phyloP scores from a whole-genome alignment of 30 jellyfish, hydroid and myxozoan genomes.

The Euphysa ruthae region DNA sequence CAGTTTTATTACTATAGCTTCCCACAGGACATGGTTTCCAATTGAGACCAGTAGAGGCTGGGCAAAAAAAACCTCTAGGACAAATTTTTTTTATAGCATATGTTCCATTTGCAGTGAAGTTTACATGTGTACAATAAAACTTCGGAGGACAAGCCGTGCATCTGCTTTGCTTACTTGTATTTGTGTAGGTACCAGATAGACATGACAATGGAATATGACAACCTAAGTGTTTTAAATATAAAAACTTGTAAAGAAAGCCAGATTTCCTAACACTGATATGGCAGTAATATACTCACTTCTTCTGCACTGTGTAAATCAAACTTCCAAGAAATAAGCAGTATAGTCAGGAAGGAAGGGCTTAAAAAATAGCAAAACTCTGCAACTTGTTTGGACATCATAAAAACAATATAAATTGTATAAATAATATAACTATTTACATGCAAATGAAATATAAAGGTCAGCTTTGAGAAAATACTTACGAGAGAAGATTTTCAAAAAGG shows the following conservation, averaged over 20 bases:
- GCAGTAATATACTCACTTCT: too few species aligned
- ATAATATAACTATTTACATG: too few species aligned
- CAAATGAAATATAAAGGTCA: too few species aligned
- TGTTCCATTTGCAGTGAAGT: constrained; percentile 47
- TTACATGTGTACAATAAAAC: constrained; percentile 74
- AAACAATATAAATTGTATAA: too few species aligned
- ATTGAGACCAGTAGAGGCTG: constrained; percentile 67
- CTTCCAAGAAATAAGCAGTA: too few species aligned
- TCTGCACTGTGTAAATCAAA: too few species aligned
- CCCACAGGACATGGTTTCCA: constrained; percentile 97
- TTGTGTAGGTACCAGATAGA: constrained; percentile 76
- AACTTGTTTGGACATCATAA: too few species aligned
- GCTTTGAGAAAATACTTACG: too few species aligned
- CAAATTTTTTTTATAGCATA: constrained; percentile 67
- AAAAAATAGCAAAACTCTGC: too few species aligned
- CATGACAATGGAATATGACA: constrained; percentile 78
- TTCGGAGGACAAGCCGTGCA: constrained; percentile 78
- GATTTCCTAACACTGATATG: too few species aligned
- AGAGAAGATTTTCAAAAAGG: too few species aligned
- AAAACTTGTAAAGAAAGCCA: not conserved
- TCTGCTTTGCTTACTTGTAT: constrained; percentile 48
- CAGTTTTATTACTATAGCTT: constrained; percentile 79
- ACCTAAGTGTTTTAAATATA: constrained; percentile 32
- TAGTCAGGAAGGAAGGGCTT: too few species aligned
- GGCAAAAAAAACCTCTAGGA: constrained; percentile 92